phyloP scores from a whole-genome alignment of 2,113 vertebrate species.

The Cepphus grylle region DNA sequence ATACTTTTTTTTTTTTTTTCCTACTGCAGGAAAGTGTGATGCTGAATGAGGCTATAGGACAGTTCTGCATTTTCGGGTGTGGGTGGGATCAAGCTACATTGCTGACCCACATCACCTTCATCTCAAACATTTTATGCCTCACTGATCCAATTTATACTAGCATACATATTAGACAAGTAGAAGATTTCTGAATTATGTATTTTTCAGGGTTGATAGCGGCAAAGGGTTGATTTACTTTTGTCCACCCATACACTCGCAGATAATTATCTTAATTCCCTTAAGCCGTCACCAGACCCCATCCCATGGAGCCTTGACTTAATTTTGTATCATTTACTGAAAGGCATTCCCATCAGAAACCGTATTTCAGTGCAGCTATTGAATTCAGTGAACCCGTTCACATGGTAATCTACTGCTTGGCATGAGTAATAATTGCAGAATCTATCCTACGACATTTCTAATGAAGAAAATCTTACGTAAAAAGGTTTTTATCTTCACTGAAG shows the following conservation, averaged over 20 bases:
- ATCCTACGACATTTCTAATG: background rate
- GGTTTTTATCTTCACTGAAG: background rate
- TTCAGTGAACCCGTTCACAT: background rate
- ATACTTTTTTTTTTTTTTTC: background rate
- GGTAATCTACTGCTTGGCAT: background rate
- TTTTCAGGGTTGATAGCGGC: background rate
- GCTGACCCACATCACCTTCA: background rate
- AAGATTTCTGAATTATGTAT: background rate
- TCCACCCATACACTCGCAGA: background rate
- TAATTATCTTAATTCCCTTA: background rate
- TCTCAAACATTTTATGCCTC: background rate
- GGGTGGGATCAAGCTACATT: background rate
- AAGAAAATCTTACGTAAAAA: background rate
- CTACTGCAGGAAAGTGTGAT: background rate
- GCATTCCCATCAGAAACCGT: background rate
- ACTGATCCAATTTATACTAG: background rate
- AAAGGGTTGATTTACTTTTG: background rate
- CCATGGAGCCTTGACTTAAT: background rate
- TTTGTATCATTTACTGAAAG: background rate
- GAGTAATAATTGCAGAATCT: background rate
- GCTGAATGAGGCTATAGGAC: background rate
- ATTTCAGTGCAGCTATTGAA: background rate
- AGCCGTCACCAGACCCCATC: background rate
- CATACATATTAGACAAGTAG: background rate
- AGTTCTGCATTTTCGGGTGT: background rate